Evolutionary conservation across 2,797 vertebrate genomes (phyloP).

Genomic region (Platalea minor): DNA sequence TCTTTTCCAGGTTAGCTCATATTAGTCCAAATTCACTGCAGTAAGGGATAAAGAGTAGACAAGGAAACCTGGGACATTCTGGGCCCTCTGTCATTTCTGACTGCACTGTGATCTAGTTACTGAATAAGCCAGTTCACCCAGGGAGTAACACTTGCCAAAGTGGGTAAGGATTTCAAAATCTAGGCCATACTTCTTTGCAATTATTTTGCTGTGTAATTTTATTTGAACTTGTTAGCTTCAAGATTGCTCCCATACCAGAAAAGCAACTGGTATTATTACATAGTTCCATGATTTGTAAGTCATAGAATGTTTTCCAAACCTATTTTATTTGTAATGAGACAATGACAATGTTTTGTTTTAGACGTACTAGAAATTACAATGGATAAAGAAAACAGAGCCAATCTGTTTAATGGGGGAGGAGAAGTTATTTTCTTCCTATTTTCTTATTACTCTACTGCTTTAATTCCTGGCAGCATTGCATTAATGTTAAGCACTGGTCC

Average conservation of each 20-base stretch:
- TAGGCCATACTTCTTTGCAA: not conserved
- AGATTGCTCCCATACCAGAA: not conserved
- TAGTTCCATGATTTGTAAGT: not conserved
- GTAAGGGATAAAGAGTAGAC: not conserved
- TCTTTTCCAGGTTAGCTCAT: not conserved
- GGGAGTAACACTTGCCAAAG: not conserved
- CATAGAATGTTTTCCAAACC: not conserved
- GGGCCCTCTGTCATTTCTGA: not conserved
- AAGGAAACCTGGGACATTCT: not conserved
- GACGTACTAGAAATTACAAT: constrained; percentile 2
- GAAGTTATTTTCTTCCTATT: constrained; percentile 60
- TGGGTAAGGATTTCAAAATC: not conserved
- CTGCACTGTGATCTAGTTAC: not conserved
- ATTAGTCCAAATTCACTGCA: not conserved
- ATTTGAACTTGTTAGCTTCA: not conserved
- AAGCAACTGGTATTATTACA: not conserved
- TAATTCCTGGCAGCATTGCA: constrained; percentile 60
- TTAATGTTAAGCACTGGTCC: constrained; percentile 58
- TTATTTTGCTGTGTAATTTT: not conserved
- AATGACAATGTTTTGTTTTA: not conserved
- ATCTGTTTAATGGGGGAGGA: constrained; percentile 27
- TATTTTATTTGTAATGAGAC: not conserved
- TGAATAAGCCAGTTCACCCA: not conserved
- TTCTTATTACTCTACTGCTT: constrained; percentile 63
- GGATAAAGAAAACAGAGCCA: constrained; percentile 1